Percentiles rank a stretch among this genome's conserved stretches.
These are phyloP conservation scores for Tamandua tetradactyla DNA, from an alignment of 2,797 vertebrate species.

Conservation along the genomic window DNA sequence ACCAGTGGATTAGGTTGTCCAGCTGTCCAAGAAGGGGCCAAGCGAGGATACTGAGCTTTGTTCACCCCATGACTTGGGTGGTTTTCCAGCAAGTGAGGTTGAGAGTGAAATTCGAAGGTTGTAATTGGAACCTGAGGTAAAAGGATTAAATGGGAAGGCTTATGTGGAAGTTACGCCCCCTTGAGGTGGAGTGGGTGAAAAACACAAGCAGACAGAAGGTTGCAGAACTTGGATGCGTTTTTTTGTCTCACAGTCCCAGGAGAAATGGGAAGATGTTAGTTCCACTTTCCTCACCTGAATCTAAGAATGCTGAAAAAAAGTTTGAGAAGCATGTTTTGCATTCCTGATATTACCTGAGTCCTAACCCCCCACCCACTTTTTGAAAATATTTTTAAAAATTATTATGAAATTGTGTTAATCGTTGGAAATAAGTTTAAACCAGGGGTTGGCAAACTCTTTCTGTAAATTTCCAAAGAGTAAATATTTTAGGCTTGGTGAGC, in stretches of 20 bases:
- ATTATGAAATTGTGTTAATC: background rate
- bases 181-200: fast-evolving
- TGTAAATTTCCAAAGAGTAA: background rate
- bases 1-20: background rate
- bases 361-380: fast-evolving
- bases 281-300: no score
- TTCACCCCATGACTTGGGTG: fast-evolving
- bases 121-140: background rate
- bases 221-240: fast-evolving
- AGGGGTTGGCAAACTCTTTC: background rate
- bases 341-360: fast-evolving
- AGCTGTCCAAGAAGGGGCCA: fast-evolving
- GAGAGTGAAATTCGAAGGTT: background rate
- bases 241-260: fast-evolving
- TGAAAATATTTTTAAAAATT: background rate
- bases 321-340: background rate
- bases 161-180: fast-evolving
- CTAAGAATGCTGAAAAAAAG: background rate
- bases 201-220: fast-evolving
- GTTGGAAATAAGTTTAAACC: background rate
- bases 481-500: background rate
- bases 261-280: fast-evolving
- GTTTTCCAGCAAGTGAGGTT: background rate
- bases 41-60: background rate
- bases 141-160: fast-evolving